These are phyloP conservation scores for Scaptomyza parva DNA, from an alignment of 2,888 invertebrate species.

Conservation along the genomic window DNA sequence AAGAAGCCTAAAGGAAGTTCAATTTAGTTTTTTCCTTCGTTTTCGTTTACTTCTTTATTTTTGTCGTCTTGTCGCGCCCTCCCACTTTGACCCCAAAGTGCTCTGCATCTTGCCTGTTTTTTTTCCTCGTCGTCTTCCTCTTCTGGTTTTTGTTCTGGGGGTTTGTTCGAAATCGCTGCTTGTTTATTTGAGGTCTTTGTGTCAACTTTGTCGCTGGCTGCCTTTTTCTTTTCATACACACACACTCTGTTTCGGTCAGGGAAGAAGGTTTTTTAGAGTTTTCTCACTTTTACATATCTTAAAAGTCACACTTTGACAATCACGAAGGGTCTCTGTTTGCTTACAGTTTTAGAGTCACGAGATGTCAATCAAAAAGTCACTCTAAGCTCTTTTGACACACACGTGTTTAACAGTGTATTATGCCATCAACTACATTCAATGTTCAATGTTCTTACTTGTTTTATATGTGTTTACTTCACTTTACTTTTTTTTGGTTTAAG, in stretches of 20 bases:
- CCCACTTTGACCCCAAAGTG: slow-evolving; percentile 25
- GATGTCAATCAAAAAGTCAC: neutral
- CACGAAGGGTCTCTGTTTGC: neutral
- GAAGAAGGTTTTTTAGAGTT: neutral
- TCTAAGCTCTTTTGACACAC: neutral
- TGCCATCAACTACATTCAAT: neutral
- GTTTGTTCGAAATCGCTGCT: slow-evolving; percentile 59
- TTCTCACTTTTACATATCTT: neutral
- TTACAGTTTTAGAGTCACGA: neutral
- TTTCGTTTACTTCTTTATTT: slow-evolving; percentile 19
- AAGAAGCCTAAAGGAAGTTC: slow-evolving; percentile 65
- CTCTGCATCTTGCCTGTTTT: slow-evolving; percentile 30
- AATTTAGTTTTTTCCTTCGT: slow-evolving; percentile 48
- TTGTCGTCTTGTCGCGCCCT: slow-evolving; percentile 22
- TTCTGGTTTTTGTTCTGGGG: slow-evolving; percentile 18
- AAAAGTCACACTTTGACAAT: neutral
- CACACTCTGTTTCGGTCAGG: neutral
- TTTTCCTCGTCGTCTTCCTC: slow-evolving; percentile 7
- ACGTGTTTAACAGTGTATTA: neutral
- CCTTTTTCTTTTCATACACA: slow-evolving; percentile 15
- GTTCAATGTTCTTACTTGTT: neutral
- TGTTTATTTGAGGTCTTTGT: slow-evolving; percentile 79
- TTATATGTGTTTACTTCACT: slow-evolving; percentile 14
- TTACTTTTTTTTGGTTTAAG: slow-evolving; percentile 10
- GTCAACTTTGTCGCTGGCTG: slow-evolving; percentile 65